phyloP scores from a whole-genome alignment of 2,113 vertebrate species.

The Spheniscus mendiculus region DNA sequence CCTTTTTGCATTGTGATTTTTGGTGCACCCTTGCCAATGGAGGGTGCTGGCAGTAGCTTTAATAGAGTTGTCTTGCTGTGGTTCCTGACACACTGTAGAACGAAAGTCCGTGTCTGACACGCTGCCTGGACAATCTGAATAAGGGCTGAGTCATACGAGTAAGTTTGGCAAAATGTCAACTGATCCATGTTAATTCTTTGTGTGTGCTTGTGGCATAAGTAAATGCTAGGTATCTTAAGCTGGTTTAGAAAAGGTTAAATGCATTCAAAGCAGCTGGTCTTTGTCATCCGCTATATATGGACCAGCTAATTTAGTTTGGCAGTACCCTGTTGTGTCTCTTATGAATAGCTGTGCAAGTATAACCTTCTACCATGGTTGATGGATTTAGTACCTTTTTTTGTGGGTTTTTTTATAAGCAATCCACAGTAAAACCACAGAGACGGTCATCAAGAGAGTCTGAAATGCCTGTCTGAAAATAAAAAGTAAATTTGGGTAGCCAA shows the following conservation, averaged over 20 bases:
- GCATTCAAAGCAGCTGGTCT: not conserved
- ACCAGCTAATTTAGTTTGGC: not conserved
- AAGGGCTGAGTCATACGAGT: not conserved
- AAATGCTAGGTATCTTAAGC: not conserved
- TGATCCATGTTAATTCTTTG: not conserved
- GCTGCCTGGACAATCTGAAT: not conserved
- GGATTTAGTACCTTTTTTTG: not conserved
- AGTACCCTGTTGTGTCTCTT: not conserved
- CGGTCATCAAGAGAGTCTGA: not conserved
- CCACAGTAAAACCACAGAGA: not conserved
- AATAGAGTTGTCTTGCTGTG: not conserved
- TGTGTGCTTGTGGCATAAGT: not conserved
- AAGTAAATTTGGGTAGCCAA: not conserved
- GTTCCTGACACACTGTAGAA: not conserved
- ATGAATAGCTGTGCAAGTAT: not conserved
- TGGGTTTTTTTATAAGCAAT: not conserved
- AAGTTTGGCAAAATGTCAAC: not conserved
- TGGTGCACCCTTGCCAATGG: not conserved
- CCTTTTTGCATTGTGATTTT: not conserved
- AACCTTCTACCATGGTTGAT: not conserved
- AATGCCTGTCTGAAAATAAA: conserved; percentile 1
- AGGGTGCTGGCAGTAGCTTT: not conserved
- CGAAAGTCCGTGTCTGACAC: fast-evolving
- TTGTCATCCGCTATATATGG: not conserved
- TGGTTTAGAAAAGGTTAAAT: conserved; percentile 2